These are phyloP conservation scores for Pantherophis guttatus DNA, from an alignment of 2,113 vertebrate species.

Conservation along the genomic window DNA sequence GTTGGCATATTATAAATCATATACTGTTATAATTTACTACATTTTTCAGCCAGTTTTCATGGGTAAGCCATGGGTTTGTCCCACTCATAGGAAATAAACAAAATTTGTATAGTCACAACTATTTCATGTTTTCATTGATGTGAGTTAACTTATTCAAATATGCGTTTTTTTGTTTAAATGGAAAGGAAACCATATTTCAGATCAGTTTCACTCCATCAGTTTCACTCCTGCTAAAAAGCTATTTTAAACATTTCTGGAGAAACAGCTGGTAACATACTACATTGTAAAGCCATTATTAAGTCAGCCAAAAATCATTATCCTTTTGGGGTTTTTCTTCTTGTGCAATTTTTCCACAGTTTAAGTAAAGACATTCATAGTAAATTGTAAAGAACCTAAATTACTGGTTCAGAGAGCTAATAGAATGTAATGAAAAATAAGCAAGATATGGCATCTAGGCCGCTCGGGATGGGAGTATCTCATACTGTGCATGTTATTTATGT, in stretches of 20 bases:
- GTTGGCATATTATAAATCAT: conserved; percentile 1
- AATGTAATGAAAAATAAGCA: not conserved
- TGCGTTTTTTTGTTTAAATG: conserved; percentile 30
- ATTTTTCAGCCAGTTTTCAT: conserved; percentile 29
- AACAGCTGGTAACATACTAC: conserved; percentile 46
- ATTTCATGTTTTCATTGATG: conserved; percentile 60
- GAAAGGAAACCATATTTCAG: conserved; percentile 48
- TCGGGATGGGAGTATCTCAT: not conserved
- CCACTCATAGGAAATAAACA: conserved; percentile 48
- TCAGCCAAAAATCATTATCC: conserved; percentile 39
- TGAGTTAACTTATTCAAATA: conserved; percentile 51
- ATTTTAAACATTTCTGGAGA: conserved; percentile 22
- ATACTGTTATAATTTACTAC: conserved; percentile 10
- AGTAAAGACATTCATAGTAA: conserved; percentile 47
- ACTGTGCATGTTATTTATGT: not conserved
- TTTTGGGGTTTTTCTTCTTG: conserved; percentile 40
- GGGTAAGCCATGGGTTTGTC: conserved; percentile 40
- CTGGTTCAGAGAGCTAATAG: conserved; percentile 32
- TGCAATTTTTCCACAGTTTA: conserved; percentile 49
- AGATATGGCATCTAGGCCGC: not conserved
- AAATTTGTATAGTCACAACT: conserved; percentile 53
- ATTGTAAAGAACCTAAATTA: conserved; percentile 32
- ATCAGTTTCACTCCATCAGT: conserved; percentile 29
- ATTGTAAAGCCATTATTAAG: conserved; percentile 43
- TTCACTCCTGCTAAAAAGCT: conserved; percentile 29